These are phyloP conservation scores for Dolichoris vasculosae DNA, from an alignment of 1,140 invertebrate species.

Conservation along the genomic window DNA sequence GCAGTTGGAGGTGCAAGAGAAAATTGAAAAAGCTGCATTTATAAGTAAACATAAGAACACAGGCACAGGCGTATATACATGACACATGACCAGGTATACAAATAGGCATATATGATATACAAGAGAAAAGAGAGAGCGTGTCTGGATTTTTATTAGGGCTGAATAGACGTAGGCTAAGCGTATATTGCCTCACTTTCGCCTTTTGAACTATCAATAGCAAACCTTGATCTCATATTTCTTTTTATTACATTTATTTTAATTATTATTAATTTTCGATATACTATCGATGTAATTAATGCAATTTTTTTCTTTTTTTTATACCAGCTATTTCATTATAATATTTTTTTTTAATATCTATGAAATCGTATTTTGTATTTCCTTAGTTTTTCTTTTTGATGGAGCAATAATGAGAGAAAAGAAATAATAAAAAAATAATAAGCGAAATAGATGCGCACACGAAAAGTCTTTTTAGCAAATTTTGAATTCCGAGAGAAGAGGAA, in stretches of 20 bases:
- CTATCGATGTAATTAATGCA: constrained; percentile 59
- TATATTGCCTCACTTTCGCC: constrained; percentile 56
- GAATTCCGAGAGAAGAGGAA: background rate
- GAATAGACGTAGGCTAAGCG: constrained; percentile 25
- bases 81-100: background rate
- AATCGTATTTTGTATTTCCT: constrained; percentile 43
- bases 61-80: background rate
- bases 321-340: constrained; percentile 63
- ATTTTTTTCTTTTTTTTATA: constrained; percentile 54
- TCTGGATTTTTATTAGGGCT: constrained; percentile 50
- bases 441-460: background rate
- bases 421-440: background rate
- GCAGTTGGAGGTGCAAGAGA: background rate
- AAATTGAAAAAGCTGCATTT: constrained; percentile 5
- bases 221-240: constrained; percentile 70
- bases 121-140: constrained; percentile 47
- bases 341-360: constrained; percentile 56
- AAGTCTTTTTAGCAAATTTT: constrained; percentile 37
- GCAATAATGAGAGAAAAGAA: background rate
- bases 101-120: background rate
- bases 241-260: constrained; percentile 66
- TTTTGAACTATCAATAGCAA: constrained; percentile 65
- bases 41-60: background rate
- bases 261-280: constrained; percentile 58
- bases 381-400: constrained; percentile 30